phyloP scores from a whole-genome alignment of 2,113 vertebrate species.

The Micromys minutus region DNA sequence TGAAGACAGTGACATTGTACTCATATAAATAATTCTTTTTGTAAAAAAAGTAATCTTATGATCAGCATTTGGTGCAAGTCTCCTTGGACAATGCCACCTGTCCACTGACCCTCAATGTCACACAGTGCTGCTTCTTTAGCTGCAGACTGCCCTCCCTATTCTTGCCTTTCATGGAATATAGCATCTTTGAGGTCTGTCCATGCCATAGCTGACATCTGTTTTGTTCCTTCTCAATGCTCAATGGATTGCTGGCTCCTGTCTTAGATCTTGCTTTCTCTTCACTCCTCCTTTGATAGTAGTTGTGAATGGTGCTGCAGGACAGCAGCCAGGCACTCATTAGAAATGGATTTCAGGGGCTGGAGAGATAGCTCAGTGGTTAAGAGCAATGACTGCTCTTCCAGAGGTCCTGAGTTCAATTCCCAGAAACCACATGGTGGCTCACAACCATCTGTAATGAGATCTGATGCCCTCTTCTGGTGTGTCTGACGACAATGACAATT shows the following conservation, averaged over 20 bases:
- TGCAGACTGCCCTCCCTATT: not conserved
- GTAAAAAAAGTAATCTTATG: not conserved
- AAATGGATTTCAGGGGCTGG: not conserved
- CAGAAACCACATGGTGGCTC: no score
- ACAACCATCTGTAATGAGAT: no score
- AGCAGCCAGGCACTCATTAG: not conserved
- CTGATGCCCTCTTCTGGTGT: no score
- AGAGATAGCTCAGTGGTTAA: no score
- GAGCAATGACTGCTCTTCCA: no score
- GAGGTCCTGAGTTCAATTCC: no score
- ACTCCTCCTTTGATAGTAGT: not conserved
- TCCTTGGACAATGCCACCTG: not conserved
- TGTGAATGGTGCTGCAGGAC: not conserved
- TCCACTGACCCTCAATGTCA: not conserved
- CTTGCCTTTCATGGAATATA: not conserved
- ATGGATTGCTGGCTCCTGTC: not conserved
- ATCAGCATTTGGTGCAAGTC: not conserved
- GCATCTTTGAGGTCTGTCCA: not conserved
- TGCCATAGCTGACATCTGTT: not conserved
- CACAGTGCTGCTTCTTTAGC: not conserved
- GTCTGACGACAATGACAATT: no score
- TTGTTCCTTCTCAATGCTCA: not conserved
- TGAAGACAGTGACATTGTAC: no score
- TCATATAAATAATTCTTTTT: no score
- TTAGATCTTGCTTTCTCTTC: not conserved